Conservation (phyloP, 2,113 vertebrate species). For the Peromyscus californicus region DNA sequence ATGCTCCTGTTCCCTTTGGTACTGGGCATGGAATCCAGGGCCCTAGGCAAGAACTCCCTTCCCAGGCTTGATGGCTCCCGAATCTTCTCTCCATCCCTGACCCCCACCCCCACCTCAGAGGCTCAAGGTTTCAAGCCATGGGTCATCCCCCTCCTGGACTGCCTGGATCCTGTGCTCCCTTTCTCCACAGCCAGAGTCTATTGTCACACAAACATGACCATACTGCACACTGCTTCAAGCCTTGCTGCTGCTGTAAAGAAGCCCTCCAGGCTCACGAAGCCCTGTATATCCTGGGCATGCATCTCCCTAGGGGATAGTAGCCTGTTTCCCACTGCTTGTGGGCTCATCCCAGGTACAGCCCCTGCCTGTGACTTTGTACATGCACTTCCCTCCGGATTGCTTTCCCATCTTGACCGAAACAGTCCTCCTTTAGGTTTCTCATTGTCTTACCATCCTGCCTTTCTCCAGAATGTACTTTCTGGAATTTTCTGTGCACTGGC, state of each 20-base stretch:
- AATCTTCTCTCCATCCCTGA: background rate
- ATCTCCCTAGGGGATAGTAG: background rate
- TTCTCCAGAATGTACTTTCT: fast-evolving
- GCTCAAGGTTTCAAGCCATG: fast-evolving
- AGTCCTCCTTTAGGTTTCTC: background rate
- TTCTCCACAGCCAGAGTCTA: background rate
- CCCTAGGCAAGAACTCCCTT: background rate
- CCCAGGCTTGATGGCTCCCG: background rate
- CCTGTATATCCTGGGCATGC: fast-evolving
- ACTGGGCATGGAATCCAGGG: background rate
- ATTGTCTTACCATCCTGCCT: background rate
- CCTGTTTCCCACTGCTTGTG: background rate
- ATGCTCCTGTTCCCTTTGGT: background rate
- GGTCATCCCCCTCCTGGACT: fast-evolving
- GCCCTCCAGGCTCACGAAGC: fast-evolving
- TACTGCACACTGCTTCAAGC: too few relatives aligned
- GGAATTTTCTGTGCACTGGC: background rate
- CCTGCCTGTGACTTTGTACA: background rate
- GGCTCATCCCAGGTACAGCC: too few relatives aligned
- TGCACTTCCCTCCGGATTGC: fast-evolving
- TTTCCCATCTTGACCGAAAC: background rate
- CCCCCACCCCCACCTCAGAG: fast-evolving
- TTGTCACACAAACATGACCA: background rate
- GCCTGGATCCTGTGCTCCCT: background rate
- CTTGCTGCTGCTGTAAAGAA: background rate